A percentile compares a stretch with the other conserved stretches of the same genome.
These are phyloP conservation scores for Sycophila texana DNA, from an alignment of 2,888 invertebrate genomes.

Conservation along the genomic window DNA sequence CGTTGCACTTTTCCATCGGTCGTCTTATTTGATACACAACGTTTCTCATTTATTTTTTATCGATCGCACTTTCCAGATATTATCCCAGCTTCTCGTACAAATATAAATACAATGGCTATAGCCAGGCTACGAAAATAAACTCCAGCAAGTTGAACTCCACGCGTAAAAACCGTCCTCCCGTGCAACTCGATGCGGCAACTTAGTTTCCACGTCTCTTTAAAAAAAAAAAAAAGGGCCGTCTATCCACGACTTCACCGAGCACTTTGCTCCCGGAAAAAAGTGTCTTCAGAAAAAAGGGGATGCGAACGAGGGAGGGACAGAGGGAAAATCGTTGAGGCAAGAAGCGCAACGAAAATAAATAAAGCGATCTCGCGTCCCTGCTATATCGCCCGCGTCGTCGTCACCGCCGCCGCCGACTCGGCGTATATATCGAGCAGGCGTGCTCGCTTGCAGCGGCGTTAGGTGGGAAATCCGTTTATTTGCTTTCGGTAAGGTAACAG, in stretches of 20 bases:
- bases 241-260: background rate
- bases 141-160: background rate
- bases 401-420: no score
- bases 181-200: background rate
- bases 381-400: background rate
- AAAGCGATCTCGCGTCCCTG: constrained; percentile 21
- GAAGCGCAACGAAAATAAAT: constrained; percentile 40
- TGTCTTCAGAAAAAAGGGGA: background rate
- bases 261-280: background rate
- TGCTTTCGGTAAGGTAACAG: constrained; percentile 54
- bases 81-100: no score
- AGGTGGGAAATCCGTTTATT: constrained; percentile 56
- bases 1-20: no score
- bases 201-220: background rate
- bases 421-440: constrained; percentile 30
- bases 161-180: background rate
- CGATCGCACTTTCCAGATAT: no score
- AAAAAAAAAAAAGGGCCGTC: background rate
- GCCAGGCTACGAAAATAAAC: no score
- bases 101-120: no score
- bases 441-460: background rate
- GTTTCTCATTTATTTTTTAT: no score
- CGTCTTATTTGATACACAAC: no score
- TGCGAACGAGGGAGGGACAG: background rate
- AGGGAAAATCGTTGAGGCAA: background rate